Evolutionary conservation across 2,888 invertebrate species (phyloP).

Genomic region (Gnatocerus cornutus): DNA sequence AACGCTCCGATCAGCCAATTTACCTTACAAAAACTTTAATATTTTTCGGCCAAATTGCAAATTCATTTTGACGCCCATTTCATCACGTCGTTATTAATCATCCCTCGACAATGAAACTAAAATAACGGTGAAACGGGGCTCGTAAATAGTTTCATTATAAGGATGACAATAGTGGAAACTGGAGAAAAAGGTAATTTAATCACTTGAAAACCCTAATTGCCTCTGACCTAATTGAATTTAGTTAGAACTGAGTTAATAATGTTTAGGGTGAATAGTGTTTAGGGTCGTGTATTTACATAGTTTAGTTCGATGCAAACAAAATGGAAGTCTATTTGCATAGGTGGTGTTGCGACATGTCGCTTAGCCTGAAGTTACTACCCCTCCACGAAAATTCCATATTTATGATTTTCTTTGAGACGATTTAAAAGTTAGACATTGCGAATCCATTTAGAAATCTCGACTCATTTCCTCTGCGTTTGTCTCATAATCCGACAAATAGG

Average conservation of each 20-base stretch:
- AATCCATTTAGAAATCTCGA: slow-evolving; percentile 44
- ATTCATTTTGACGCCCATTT: slow-evolving; percentile 1
- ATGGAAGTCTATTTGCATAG: slow-evolving; percentile 20
- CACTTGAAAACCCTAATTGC: slow-evolving; percentile 7
- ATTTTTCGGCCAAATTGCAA: slow-evolving; percentile 3
- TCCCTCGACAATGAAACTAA: slow-evolving; percentile 30
- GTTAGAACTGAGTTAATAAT: slow-evolving; percentile 22
- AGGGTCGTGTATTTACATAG: slow-evolving; percentile 33
- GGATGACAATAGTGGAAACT: not conserved
- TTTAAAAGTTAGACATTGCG: slow-evolving; percentile 40
- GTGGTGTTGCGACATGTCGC: slow-evolving; percentile 12
- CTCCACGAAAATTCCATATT: slow-evolving; percentile 22
- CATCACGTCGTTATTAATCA: slow-evolving; percentile 7
- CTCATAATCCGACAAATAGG: slow-evolving; percentile 46
- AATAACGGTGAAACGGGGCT: not conserved
- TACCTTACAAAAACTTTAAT: slow-evolving; percentile 8
- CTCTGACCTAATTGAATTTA: slow-evolving; percentile 23
- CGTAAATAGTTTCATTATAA: slow-evolving; percentile 6
- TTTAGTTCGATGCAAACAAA: slow-evolving; percentile 19
- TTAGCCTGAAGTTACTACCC: slow-evolving; percentile 1
- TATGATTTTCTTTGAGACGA: slow-evolving; percentile 20
- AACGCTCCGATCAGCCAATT: slow-evolving; percentile 8
- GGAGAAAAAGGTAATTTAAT: not conserved
- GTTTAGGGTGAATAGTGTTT: slow-evolving; percentile 14
- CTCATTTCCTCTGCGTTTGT: slow-evolving; percentile 45